Evolutionary conservation across 1,140 invertebrate genomes (phyloP).

Genomic region (Caenorhabditis brenneri): DNA sequence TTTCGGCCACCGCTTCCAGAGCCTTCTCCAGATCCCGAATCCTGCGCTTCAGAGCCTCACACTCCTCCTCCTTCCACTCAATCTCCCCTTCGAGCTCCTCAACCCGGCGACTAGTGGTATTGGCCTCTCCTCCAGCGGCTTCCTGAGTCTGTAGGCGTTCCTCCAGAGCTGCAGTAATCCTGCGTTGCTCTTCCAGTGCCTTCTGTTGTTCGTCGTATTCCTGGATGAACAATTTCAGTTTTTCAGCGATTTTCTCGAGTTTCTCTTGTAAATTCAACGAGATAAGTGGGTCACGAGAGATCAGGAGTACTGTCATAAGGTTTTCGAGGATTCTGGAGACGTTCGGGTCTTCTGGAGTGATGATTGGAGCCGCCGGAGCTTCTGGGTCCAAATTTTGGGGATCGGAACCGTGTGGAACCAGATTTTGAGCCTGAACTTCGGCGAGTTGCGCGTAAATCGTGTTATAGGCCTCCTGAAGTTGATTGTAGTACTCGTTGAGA

Average conservation of each 20-base stretch:
- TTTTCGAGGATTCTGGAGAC: neutral
- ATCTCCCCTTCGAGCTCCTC: conserved; percentile 49
- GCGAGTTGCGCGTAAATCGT: conserved; percentile 33
- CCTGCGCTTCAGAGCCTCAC: conserved; percentile 42
- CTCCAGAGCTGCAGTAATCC: conserved; percentile 15
- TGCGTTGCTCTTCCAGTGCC: conserved; percentile 36
- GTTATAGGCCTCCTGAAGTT: conserved; percentile 55
- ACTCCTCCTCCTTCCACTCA: conserved; percentile 51
- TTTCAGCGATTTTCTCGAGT: conserved; percentile 15
- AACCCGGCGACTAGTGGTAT: neutral
- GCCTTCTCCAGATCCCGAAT: conserved; percentile 45
- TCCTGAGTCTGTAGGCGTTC: neutral
- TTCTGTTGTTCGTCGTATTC: conserved; percentile 38
- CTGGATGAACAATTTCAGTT: neutral
- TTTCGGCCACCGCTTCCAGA: conserved; percentile 9
- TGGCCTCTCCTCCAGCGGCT: neutral
- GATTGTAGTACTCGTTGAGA: conserved; percentile 50
- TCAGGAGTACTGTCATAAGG: neutral
- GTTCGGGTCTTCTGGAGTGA: neutral
- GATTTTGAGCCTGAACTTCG: neutral
- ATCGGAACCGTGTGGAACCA: too few relatives aligned
- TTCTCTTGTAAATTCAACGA: neutral
- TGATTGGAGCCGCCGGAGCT: neutral
- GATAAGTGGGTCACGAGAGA: neutral
- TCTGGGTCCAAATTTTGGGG: too few relatives aligned